These are phyloP conservation scores for pig (Sus scrofa) DNA, from an alignment of 2,113 vertebrate genomes.

Conservation along the genomic window DNA sequence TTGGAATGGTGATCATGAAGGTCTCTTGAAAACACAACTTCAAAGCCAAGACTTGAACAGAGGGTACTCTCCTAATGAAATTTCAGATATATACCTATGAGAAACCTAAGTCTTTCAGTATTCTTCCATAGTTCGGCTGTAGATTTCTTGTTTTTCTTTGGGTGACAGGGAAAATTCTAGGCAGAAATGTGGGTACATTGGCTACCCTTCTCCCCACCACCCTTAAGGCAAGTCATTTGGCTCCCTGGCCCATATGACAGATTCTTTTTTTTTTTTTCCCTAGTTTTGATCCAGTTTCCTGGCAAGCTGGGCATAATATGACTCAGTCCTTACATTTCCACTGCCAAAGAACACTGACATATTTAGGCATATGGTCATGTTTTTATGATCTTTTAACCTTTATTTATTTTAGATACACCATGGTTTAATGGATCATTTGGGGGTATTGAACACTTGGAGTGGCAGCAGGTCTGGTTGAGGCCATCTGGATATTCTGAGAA, in stretches of 20 bases:
- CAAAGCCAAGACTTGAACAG: background rate
- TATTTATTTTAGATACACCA: constrained; percentile 51
- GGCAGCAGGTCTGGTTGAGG: constrained; percentile 34
- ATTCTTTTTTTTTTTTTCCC: background rate
- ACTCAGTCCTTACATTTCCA: background rate
- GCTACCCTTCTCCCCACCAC: background rate
- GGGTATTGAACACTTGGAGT: constrained; percentile 39
- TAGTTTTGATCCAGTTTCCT: background rate
- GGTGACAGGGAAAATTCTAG: background rate
- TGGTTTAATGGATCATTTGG: constrained; percentile 58
- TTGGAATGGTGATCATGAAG: background rate
- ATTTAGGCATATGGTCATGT: constrained; percentile 60
- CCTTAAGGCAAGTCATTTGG: background rate
- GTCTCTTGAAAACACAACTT: background rate
- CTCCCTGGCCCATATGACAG: background rate
- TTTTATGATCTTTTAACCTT: constrained; percentile 69
- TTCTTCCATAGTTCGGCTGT: background rate
- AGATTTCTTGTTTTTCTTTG: background rate
- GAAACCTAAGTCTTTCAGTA: background rate
- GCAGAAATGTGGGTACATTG: background rate
- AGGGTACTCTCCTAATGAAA: background rate
- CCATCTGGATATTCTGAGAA: constrained; percentile 57
- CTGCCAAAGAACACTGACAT: background rate
- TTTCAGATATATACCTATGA: background rate
- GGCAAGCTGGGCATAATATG: background rate